Conservation (phyloP, 2,888 invertebrate genomes). For the Dolichomitus sp. region DNA sequence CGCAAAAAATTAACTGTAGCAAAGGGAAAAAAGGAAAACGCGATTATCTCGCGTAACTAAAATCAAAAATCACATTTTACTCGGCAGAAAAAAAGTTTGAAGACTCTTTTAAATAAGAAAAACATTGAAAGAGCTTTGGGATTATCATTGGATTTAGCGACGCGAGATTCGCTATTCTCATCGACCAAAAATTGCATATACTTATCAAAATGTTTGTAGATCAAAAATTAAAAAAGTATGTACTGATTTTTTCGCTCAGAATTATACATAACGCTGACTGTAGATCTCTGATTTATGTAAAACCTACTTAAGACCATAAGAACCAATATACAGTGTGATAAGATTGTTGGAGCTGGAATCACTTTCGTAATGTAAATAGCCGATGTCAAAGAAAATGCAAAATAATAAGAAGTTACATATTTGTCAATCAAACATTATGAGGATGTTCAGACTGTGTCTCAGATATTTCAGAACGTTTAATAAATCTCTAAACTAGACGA, state of each 20-base stretch:
- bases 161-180: constrained; percentile 32
- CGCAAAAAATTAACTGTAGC: constrained; percentile 4
- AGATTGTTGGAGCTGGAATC: constrained; percentile 52
- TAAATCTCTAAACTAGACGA: constrained; percentile 59
- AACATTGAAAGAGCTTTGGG: neutral
- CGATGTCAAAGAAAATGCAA: constrained; percentile 48
- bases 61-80: neutral
- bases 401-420: constrained; percentile 36
- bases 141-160: constrained; percentile 4
- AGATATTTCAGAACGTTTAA: constrained; percentile 59
- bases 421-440: constrained; percentile 65
- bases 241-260: constrained; percentile 11
- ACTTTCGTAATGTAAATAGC: constrained; percentile 68
- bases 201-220: constrained; percentile 34
- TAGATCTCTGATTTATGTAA: constrained; percentile 33
- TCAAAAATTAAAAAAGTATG: neutral
- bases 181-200: constrained; percentile 50
- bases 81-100: neutral
- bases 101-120: neutral
- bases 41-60: neutral
- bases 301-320: constrained; percentile 39
- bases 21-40: constrained; percentile 9
- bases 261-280: neutral
- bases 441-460: constrained; percentile 61
- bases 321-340: constrained; percentile 55